These are phyloP conservation scores for Orestias chungarensis DNA, from an alignment of 2,797 vertebrate species.

Conservation along the genomic window DNA sequence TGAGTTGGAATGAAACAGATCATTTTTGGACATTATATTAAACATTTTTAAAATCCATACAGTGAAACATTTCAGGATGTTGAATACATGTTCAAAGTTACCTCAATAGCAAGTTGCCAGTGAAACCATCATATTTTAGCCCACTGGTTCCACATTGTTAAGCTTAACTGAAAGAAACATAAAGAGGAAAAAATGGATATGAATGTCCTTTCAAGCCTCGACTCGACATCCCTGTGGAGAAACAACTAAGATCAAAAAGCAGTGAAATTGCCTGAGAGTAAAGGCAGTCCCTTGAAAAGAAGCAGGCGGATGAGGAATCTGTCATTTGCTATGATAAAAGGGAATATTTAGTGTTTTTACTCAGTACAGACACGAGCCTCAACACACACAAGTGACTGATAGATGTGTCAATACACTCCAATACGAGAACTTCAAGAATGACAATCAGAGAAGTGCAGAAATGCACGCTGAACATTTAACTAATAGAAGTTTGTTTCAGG, in stretches of 20 bases:
- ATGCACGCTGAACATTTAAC: slow-evolving; percentile 9
- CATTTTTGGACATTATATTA: neutral
- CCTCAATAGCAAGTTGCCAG: neutral
- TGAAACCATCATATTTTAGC: neutral
- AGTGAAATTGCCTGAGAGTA: slow-evolving; percentile 62
- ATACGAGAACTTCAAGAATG: neutral
- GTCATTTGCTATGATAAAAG: slow-evolving; percentile 65
- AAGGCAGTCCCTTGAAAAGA: slow-evolving; percentile 59
- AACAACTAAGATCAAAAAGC: slow-evolving; percentile 61
- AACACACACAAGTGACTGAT: slow-evolving; percentile 11
- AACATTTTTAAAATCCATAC: neutral
- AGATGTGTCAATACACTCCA: slow-evolving; percentile 20
- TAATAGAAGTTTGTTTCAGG: slow-evolving; percentile 42
- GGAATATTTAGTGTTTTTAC: slow-evolving; percentile 54
- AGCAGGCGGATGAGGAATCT: slow-evolving; percentile 50
- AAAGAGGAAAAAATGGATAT: slow-evolving; percentile 54
- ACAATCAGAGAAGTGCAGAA: slow-evolving; percentile 16
- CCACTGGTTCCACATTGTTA: slow-evolving; percentile 24
- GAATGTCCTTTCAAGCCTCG: slow-evolving; percentile 54
- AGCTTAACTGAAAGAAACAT: slow-evolving; percentile 31
- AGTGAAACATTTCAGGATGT: neutral
- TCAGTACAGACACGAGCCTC: slow-evolving; percentile 28
- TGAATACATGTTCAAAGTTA: neutral
- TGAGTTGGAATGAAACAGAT: neutral
- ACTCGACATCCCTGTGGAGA: slow-evolving; percentile 46